Base-by-base conservation (phyloP, 1,140 invertebrate species). In the Cataglyphis hispanica region DNA sequence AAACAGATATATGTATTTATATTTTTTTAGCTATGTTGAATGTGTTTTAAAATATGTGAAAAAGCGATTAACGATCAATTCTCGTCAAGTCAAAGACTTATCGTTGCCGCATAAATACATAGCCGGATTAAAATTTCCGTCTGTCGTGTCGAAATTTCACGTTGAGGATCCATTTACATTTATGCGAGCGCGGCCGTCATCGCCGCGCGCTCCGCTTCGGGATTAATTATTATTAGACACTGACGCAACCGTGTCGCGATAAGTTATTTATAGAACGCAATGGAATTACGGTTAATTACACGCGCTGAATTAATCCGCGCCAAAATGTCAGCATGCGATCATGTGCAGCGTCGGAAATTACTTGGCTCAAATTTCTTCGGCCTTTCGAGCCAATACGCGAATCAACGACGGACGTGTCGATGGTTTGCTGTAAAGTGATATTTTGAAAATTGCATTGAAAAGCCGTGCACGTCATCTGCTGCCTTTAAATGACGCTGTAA, bases 181-280 rank as follows among this genome's bases (percentile, higher is more conserved):
- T 25, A 83, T 83, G 67, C 67, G 50, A 80, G 64, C 27, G 53
- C 40, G 67, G 78, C 37, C 67, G 67, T 83, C 78, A 83, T 74
- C 53, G 67, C 78, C 37, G 63, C 31, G 43, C 43, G 67, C 53
- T 74, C 46, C 25, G 67, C 67, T 72, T 83, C 53, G 67, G 67
- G 67, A 83, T 83, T 74, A 83, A 83, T 83, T 83, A 83, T 83
- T 83, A 83, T 83, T 83, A 83, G 78, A 70, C 66, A 72, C 37
- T 56, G 66, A 81, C 67, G 67, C 67, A 72, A 83, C 78, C 19
- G 25, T 61, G 78, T 37, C 78, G 27, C 40, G 67, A 83, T 83
- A 83, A 83, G 67, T 83, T 83, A 83, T 83, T 83, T 74, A 83
- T 58, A 53, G 53, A 83, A 83, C 53, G 78, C 78, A 83, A 83